Evolutionary conservation across 2,888 invertebrate species (phyloP), one percentile per base, ranked within the genome.

Genomic region (Molorchus minor): DNA sequence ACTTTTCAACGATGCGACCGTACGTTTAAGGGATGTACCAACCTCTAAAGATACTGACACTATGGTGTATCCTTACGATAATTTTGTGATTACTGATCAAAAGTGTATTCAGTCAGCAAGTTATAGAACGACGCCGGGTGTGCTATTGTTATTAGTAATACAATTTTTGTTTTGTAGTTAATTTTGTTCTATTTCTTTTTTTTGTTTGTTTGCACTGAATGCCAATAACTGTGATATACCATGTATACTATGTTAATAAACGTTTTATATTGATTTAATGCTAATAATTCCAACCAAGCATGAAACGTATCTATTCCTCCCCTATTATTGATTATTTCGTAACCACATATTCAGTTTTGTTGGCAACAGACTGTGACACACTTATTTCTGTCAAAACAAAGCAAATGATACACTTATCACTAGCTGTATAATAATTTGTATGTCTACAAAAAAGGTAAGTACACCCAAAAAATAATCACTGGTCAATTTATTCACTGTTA

Each of bases 1-100:
- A 0, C 79, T 93, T 33, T 93, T 93, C 71, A 86, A 86, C 61
- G 85, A 86, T 70, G 82, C 81, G 7, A 87, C 87, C 5, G 59
- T 70, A 13, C 73, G 67, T 58, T 65, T 81, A 36, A 64, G 78
- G 54, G 71, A 71, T 15, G 69, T 75, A 1, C 79, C 80, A n/a
- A 69, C 58, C 16, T 62, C 62, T 0, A 77, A 74, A 65, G 73
- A 76, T 53, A 71, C 69, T 3, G 78, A 79, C 57, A 65, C 51
- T 15, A 77, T 77, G 77, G 57, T 63, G 8, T 64, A 70, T 44
- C 55, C 71, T 36, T 80, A 77, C 52, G 71, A 72, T 25, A 30
- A 46, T 17, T 41, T 58, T 3, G 53, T 75, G 7, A 59, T 62
- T 20, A 62, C 57, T 20, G 64, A 68, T 46, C 61, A 54, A 43